A percentile compares a stretch with the other conserved stretches of the same genome.
These are phyloP conservation scores for Charaxes varanes DNA, from an alignment of 1,140 invertebrate species.

Conservation along the genomic window DNA sequence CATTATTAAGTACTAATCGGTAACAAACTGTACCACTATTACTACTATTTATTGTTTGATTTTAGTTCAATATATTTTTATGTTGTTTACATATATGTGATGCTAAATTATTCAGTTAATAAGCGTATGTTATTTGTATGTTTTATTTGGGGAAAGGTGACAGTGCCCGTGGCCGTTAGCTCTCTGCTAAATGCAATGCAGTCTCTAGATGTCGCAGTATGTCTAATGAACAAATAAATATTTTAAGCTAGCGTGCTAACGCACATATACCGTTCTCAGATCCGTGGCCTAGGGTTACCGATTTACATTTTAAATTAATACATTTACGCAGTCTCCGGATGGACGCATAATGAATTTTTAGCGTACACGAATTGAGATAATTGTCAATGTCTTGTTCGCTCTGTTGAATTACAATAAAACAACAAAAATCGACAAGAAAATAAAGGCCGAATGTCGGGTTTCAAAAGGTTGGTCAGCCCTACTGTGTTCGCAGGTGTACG, in stretches of 20 bases:
- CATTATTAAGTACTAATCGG: conserved; percentile 8
- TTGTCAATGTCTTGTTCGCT: too few species aligned
- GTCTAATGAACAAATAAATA: conserved; percentile 63
- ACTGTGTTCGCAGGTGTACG: too few species aligned
- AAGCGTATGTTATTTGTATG: conserved; percentile 61
- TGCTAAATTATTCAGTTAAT: conserved; percentile 32
- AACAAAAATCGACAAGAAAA: too few species aligned
- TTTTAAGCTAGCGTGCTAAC: conserved; percentile 73
- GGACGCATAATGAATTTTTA: too few species aligned
- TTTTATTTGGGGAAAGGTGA: conserved; percentile 68
- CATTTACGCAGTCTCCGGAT: too few species aligned
- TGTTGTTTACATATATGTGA: conserved; percentile 19
- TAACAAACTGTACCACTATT: too few species aligned
- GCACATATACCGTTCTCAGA: conserved; percentile 58
- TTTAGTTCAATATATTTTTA: conserved; percentile 15
- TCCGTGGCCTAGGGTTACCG: conserved; percentile 50
- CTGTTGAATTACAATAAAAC: too few species aligned
- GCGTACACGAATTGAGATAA: too few species aligned
- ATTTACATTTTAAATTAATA: conserved; percentile 36
- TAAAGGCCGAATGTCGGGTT: too few species aligned
- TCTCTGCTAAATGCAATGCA: conserved; percentile 71
- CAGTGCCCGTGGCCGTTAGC: conserved; percentile 64
- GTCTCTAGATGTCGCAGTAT: conserved; percentile 70
- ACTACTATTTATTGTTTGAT: conserved; percentile 13
- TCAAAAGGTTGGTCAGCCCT: too few species aligned